Evolutionary conservation across 2,888 invertebrate genomes (phyloP), one percentile per base, ranked within the genome.

Genomic region (Hypsopygia costalis): DNA sequence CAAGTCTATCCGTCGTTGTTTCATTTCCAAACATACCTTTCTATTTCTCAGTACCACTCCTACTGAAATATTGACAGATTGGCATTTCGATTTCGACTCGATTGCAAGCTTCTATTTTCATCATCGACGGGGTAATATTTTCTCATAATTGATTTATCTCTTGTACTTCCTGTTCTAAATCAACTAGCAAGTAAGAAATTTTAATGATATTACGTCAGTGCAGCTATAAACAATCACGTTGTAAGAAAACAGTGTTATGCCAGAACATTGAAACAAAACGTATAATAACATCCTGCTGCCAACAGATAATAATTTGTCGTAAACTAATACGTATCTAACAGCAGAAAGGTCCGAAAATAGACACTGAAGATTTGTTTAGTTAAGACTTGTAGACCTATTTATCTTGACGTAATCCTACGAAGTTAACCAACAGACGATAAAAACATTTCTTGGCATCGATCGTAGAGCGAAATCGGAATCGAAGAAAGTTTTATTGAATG

Each of bases 201-300:
- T 39, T 25, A 39, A 32, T 20, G 39, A 33, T 28, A 39, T 39
- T 39, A 39, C 39, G 39, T 39, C 39, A 33, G 9, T 10, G 8
- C 9, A 8, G 27, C 8, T 20, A 31, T 27, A 38, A 31, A 43
- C 34, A 43, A 27, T 11, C 1, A 34, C 25, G 22, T 32, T 20
- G 20, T 9, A 21, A 16, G 22, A 38, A 32, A 32, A 38, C 6
- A 11, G 7, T 11, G 27, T 4, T 33, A 10, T 27, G 39, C 11
- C 16, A 25, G 32, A 52, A 47, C 39, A 40, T 41, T 44, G 40
- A 41, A 58, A 54, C 46, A 57, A 55, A 53, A 58, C 60, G 59
- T 63, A 64, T 7, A n/a, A 9, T 31, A 32, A 69, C 56, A 61
- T 70, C 68, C 63, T 64, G 62, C 55, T 59, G 51, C 42, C 45